These are phyloP conservation scores for Hylaea fasciaria DNA, from an alignment of 2,888 invertebrate genomes.

Conservation along the genomic window DNA sequence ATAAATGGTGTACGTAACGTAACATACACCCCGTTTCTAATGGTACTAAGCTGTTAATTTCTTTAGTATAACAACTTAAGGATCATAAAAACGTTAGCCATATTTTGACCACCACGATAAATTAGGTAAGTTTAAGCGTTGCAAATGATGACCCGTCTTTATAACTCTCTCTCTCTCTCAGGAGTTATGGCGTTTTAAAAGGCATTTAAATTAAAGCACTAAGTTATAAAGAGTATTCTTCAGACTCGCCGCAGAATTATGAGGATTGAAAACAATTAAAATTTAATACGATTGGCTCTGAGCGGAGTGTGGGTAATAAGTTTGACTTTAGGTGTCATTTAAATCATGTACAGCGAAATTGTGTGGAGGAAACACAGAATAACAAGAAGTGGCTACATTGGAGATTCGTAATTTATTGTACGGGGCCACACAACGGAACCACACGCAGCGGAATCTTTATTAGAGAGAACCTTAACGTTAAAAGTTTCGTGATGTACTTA, in stretches of 20 bases:
- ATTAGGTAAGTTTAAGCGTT: constrained; percentile 20
- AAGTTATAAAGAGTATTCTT: constrained; percentile 34
- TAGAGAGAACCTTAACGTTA: not conserved
- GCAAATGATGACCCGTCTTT: constrained; percentile 25
- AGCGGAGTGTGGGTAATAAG: constrained; percentile 51
- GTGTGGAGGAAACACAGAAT: constrained; percentile 8
- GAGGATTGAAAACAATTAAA: constrained; percentile 71
- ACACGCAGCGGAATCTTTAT: constrained; percentile 14
- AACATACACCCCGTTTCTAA: no score
- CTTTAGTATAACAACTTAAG: not conserved
- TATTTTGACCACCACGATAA: constrained; percentile 15
- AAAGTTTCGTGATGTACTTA: no score
- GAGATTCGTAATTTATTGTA: constrained; percentile 41
- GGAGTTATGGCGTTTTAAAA: constrained; percentile 41
- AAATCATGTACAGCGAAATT: constrained; percentile 49
- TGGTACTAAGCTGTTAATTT: no score
- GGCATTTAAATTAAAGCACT: constrained; percentile 37
- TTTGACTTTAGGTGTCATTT: constrained; percentile 60
- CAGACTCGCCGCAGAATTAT: constrained; percentile 58
- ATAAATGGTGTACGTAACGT: no score
- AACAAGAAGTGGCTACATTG: not conserved
- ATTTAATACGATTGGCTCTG: constrained; percentile 55
- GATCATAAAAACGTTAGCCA: constrained; percentile 3
- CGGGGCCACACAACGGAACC: constrained; percentile 22
- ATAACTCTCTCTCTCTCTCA: constrained; percentile 26